These are phyloP conservation scores for Mimas tiliae DNA, from an alignment of 2,888 invertebrate genomes.

Conservation along the genomic window DNA sequence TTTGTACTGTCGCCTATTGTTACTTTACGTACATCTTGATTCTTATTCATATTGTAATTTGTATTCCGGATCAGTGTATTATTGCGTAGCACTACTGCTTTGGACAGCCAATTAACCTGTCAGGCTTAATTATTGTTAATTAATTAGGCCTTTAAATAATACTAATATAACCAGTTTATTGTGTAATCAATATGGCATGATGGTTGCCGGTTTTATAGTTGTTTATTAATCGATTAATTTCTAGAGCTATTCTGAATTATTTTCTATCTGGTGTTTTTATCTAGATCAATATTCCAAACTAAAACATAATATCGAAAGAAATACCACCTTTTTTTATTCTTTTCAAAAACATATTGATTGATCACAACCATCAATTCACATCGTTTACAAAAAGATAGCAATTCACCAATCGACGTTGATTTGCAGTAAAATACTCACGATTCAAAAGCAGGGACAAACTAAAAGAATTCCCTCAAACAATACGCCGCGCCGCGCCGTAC, in stretches of 20 bases:
- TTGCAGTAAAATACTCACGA: slow-evolving; percentile 5
- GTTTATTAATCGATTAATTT: no score
- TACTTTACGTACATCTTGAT: neutral
- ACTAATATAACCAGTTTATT: neutral
- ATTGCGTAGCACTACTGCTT: neutral
- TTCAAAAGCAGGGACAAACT: neutral
- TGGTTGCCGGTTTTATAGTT: neutral
- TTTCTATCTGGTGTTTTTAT: neutral
- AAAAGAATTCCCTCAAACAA: slow-evolving; percentile 5
- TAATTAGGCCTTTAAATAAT: neutral
- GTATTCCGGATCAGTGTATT: neutral
- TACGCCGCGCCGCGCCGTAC: neutral
- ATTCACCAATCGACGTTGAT: slow-evolving; percentile 4
- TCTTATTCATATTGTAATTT: slow-evolving; percentile 9
- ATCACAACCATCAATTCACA: neutral
- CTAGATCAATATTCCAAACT: neutral
- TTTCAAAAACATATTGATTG: neutral
- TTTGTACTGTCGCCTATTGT: slow-evolving; percentile 7
- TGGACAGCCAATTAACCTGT: neutral
- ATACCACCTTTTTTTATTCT: neutral
- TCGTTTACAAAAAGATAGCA: neutral
- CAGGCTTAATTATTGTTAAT: neutral
- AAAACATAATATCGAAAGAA: neutral
- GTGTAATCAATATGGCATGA: neutral
- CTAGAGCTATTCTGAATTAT: no score